Base-by-base conservation (phyloP, 2,888 invertebrate genomes). In the Leucania comma region DNA sequence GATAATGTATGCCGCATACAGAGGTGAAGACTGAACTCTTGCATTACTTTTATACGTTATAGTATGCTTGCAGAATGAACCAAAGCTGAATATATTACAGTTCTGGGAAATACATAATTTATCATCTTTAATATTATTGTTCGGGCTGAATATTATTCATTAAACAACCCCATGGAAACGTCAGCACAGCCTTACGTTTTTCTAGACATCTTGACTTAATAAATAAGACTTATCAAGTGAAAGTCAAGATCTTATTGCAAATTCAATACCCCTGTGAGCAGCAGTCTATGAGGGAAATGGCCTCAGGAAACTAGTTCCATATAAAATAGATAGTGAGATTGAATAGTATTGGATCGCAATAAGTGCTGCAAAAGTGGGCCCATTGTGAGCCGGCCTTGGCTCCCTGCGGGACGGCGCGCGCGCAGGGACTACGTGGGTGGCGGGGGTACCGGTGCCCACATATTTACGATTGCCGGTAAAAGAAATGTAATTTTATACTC, bases 261-360 rank as follows among this genome's bases (percentile, higher is more conserved):
- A 89, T 90, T 89, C 86, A 90, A 92, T 91, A 90, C 90, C 89
- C 87, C 73, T 78, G 89, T 86, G 90, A 90, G 91, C 87, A 87
- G 86, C 80, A 77, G 85, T 73, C 84, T 78, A 84, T 82, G 83
- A 87, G 89, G 90, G 89, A 88, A 90, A 89, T 91, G 90, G 89
- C 90, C 93, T 86, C 92, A 92, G 93, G 92, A 92, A 94, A 93
- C 94, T 92, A 92, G 94, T 94, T 94, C 90, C 91, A 92, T 93
- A 94, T 91, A 93, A 92, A 94, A 92, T 90, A 91, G 93, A 94
- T 92, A 92, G 91, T 90, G 88, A 92, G 92, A 95, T 93, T 94
- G 92, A 94, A 94, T 94, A 91, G 92, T 91, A 93, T 91, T 89
- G 92, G 92, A 90, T 91, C 82, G 93, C 92, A 95, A 94, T 91